Evolutionary conservation across 2,797 vertebrate genomes (phyloP).

Genomic region (Poeciliopsis infans): DNA sequence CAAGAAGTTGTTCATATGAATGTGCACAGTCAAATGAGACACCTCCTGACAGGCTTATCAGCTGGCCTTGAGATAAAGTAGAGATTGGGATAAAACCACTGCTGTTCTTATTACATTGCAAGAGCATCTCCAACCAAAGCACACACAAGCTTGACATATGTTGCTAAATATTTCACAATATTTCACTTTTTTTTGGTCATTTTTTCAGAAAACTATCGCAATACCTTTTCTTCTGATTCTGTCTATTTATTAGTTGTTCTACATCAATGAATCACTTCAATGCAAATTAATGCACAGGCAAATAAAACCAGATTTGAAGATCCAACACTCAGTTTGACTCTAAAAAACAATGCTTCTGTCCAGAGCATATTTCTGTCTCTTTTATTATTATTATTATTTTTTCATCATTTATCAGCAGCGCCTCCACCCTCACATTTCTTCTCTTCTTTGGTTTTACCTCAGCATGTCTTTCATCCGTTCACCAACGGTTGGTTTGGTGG

Average conservation of each 20-base stretch:
- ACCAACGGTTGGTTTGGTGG: slow-evolving; percentile 42
- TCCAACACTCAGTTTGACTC: neutral
- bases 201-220: neutral
- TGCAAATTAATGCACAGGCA: neutral
- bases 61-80: slow-evolving; percentile 30
- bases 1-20: neutral
- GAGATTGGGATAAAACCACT: neutral
- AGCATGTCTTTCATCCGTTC: slow-evolving; percentile 61
- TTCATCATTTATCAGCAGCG: neutral
- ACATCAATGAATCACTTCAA: neutral
- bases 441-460: slow-evolving; percentile 66
- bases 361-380: neutral
- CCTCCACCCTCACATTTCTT: neutral
- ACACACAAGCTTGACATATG: neutral
- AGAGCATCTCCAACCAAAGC: neutral
- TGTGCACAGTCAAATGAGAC: neutral
- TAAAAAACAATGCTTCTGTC: neutral
- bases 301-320: neutral
- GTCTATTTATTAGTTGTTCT: neutral
- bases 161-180: neutral
- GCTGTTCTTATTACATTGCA: neutral
- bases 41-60: slow-evolving; percentile 48
- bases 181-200: neutral
- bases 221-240: neutral
- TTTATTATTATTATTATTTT: neutral